Evolutionary conservation across 2,888 invertebrate genomes (phyloP).

Genomic region (Stomorhina lunata): DNA sequence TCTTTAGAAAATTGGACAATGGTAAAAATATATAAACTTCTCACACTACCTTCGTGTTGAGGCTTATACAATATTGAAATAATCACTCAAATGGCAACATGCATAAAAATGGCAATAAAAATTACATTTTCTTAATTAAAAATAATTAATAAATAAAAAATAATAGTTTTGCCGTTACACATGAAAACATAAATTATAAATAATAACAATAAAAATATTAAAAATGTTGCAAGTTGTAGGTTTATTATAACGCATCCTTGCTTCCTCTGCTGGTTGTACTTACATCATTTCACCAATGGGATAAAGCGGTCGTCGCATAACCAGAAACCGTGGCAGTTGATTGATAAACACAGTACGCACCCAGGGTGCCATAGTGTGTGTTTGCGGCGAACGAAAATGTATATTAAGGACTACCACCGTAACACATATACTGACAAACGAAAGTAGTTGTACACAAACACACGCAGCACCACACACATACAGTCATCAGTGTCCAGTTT

Average conservation of each 20-base stretch:
- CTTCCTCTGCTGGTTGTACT: constrained; percentile 66
- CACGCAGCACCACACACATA: not conserved
- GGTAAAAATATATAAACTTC: too few species aligned
- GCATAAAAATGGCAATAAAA: constrained; percentile 8
- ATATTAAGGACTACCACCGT: constrained; percentile 98
- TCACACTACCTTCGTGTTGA: not conserved
- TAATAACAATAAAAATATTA: not conserved
- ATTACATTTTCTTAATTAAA: constrained; percentile 25
- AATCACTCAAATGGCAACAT: constrained; percentile 9
- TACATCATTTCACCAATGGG: constrained; percentile 80
- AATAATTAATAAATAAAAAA: constrained; percentile 33
- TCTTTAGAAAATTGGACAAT: too few species aligned
- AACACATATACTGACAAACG: constrained; percentile 88
- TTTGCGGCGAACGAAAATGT: constrained; percentile 98
- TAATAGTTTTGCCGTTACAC: not conserved
- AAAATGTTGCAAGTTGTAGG: not conserved
- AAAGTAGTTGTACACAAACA: not conserved
- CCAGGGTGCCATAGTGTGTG: constrained; percentile 99
- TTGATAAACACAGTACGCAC: constrained; percentile 97
- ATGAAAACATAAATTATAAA: not conserved
- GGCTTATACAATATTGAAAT: not conserved
- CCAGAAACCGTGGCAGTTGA: constrained; percentile 94
- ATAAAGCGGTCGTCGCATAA: constrained; percentile 92
- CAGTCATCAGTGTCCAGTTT: not conserved
- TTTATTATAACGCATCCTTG: too few species aligned